Evolutionary conservation across 2,888 invertebrate species (phyloP), one percentile per base, ranked within the genome.

Genomic region (Drosophila vallismaia): DNA sequence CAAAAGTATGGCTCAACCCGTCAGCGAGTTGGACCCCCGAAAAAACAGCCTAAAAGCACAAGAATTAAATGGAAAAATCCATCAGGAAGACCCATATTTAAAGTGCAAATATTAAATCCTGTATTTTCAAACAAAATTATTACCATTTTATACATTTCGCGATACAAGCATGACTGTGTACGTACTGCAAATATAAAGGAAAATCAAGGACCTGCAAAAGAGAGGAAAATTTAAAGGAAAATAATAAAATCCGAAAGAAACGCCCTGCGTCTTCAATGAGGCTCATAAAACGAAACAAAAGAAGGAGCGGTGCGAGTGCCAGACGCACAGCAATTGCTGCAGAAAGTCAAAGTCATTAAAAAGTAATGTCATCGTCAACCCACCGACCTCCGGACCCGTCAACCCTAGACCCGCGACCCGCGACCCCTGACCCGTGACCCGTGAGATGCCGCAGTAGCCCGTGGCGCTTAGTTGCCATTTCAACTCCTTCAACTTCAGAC

Each of bases 291-390:
- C 31, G 52, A 63, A 71, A 71, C 71, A 73, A 71, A 56, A 29
- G 28, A 6, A 4, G 28, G 28, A 19, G 44, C 40, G 9, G 14
- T 10, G n/a, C 38, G 49, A 45, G 24, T 24, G 48, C 79, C 83
- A 76, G 78, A 77, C 58, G 63, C 67, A 69, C 64, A 72, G 74
- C 80, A 83, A 74, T 88, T 79, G 80, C 85, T 76, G 76, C 87
- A 88, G 76, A 84, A 84, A 88, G 88, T 88, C 88, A 85, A 88
- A 85, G 85, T 87, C 85, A 85, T 85, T 88, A 88, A 85, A 85
- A 78, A 78, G 88, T 88, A 85, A 85, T 85, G 85, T 78, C 85
- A 84, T 76, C 87, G 84, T 88, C 88, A 86, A 77, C 77, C 53
- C 60, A 59, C 62, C 36, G 12, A 42, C 19, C 42, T 19, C 42